Conservation (phyloP, 2,888 invertebrate genomes). For the Temnothorax rugatulus region DNA sequence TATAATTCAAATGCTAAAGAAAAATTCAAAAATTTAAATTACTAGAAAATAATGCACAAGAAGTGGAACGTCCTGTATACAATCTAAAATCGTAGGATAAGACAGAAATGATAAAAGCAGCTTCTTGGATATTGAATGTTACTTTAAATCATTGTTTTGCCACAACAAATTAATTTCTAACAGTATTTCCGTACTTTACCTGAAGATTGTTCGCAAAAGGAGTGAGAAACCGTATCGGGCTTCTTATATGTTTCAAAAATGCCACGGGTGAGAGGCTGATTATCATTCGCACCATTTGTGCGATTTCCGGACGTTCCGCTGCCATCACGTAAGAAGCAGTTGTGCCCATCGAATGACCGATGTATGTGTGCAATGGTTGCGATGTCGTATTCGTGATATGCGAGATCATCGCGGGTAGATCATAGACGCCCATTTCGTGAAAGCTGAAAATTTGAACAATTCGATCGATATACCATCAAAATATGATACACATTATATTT, state of each 20-base stretch:
- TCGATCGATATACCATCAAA: not conserved
- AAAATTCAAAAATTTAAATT: not conserved
- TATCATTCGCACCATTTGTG: constrained; percentile 88
- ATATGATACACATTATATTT: too few species aligned
- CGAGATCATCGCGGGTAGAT: constrained; percentile 91
- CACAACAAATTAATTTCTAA: constrained; percentile 2
- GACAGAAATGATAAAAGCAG: not conserved
- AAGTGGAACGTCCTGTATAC: not conserved
- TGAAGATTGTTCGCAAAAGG: constrained; percentile 89
- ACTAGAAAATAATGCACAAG: not conserved
- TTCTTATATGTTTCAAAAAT: constrained; percentile 89
- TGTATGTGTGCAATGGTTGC: constrained; percentile 77
- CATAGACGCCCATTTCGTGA: constrained; percentile 95
- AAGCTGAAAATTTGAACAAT: constrained; percentile 88
- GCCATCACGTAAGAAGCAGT: constrained; percentile 92
- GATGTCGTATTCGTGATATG: constrained; percentile 86
- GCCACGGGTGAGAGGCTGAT: constrained; percentile 90
- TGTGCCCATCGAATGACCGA: constrained; percentile 88
- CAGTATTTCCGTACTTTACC: constrained; percentile 80
- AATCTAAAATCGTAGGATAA: not conserved
- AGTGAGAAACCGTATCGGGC: constrained; percentile 90
- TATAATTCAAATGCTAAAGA: not conserved
- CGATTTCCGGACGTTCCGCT: constrained; percentile 89
- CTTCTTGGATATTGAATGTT: not conserved
- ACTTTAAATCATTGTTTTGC: not conserved